Percentiles rank a stretch among this genome's conserved stretches.
phyloP scores from a whole-genome alignment of 1,140 invertebrate species.

The Potamilus streckersoni region DNA sequence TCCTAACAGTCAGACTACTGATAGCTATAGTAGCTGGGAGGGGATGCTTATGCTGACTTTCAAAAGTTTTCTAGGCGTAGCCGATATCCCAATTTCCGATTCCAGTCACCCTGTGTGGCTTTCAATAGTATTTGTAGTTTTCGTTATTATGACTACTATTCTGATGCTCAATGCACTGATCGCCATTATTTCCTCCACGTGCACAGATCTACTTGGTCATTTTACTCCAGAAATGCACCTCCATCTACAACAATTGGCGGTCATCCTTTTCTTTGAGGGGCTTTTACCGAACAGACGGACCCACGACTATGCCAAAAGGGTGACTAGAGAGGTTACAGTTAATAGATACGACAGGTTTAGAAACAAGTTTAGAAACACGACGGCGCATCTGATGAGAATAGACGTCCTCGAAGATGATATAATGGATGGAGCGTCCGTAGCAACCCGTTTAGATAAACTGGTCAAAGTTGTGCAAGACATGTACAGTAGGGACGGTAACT shows the following conservation, averaged over 20 bases:
- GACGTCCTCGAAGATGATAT: too few species aligned
- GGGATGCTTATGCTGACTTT: slow-evolving; percentile 27
- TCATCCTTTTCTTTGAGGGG: slow-evolving; percentile 50
- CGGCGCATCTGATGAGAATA: too few species aligned
- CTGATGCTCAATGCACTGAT: slow-evolving; percentile 53
- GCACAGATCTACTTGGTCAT: slow-evolving; percentile 38
- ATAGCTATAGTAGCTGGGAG: too few species aligned
- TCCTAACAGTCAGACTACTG: neutral
- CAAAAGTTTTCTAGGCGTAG: slow-evolving; percentile 49
- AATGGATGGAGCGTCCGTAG: too few species aligned
- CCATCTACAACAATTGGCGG: slow-evolving; percentile 26
- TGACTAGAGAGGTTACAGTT: too few species aligned
- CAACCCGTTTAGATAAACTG: too few species aligned
- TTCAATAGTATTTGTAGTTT: slow-evolving; percentile 37
- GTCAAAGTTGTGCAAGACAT: too few species aligned
- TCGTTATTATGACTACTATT: slow-evolving; percentile 47
- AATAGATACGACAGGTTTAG: too few species aligned
- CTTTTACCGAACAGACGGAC: slow-evolving; percentile 11
- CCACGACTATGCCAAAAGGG: too few species aligned
- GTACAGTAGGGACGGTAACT: too few species aligned
- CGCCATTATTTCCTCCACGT: slow-evolving; percentile 57
- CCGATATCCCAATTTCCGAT: slow-evolving; percentile 37
- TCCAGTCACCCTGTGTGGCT: slow-evolving; percentile 37
- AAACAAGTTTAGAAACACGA: too few species aligned
- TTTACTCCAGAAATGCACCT: slow-evolving; percentile 39